Conservation (phyloP, 2,888 invertebrate genomes). For the Polietes domitor region DNA sequence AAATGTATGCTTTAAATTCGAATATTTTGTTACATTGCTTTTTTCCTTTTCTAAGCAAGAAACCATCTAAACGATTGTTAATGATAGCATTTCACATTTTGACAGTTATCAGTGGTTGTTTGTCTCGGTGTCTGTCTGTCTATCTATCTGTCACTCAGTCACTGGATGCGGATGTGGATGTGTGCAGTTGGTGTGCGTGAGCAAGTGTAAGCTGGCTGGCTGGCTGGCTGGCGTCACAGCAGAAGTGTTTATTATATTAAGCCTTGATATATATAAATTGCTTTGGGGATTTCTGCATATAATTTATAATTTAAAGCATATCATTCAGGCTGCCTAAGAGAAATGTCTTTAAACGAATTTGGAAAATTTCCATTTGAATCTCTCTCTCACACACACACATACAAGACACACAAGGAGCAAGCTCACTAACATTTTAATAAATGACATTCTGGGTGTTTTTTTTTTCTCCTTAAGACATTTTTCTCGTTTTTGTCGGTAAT, state of each 20-base stretch:
- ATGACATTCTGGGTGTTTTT: constrained; percentile 26
- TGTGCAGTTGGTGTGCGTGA: too few relatives aligned
- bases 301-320: constrained; percentile 30
- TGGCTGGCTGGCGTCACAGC: not conserved
- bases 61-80: constrained; percentile 39
- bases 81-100: constrained; percentile 62
- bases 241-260: constrained; percentile 47
- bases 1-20: constrained; percentile 24
- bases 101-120: constrained; percentile 67
- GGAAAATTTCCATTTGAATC: constrained; percentile 18
- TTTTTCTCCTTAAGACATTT: not conserved
- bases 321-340: not conserved
- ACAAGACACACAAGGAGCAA: not conserved
- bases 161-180: not conserved
- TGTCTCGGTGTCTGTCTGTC: constrained; percentile 29
- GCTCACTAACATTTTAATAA: constrained; percentile 39
- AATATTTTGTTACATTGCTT: constrained; percentile 18
- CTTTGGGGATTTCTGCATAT: constrained; percentile 48
- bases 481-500: constrained; percentile 40
- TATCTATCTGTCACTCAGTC: constrained; percentile 28
- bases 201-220: not conserved
- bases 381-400: not conserved
- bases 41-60: not conserved
- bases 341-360: constrained; percentile 35
- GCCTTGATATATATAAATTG: constrained; percentile 49